Evolutionary conservation across 2,888 invertebrate genomes (phyloP), one percentile per base, ranked within the genome.

Genomic region (Agapostemon virescens): DNA sequence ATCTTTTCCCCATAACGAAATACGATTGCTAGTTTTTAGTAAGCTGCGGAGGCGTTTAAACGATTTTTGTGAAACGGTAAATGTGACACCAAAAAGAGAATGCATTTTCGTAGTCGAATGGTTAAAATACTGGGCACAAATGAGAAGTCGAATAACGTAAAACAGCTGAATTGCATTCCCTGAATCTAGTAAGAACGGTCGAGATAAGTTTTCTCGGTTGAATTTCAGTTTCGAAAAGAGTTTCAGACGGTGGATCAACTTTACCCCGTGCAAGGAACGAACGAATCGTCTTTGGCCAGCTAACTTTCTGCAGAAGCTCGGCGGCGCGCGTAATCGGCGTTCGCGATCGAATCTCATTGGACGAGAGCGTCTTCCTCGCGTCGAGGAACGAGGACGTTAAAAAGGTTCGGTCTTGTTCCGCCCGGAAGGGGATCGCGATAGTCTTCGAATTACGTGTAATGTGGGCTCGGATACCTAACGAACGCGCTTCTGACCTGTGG

Each of bases 381-480:
- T 23, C 5, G 9, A 7, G 2, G 17, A 17, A 26, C 26, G 38
- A 26, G 11, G 9, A 9, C 9, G 2, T 7, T 30, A 20, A 45
- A 45, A 30, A 45, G 0, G 26, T 11, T 40, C 40, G 45, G 36
- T 15, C 20, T 36, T 20, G n/a, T 64, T 66, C 38, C 74, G 66
- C 55, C 38, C n/a, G 40, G 45, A 66, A 69, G 66, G 69, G 69
- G 64, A 69, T 78, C 72, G 49, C 0, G 40, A 40, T 13, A 68
- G 36, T 69, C 33, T 67, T 67, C 40, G 55, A 64, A 70, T 77
- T 85, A 85, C 67, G 87, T 88, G 82, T 90, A 91, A 74, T 89
- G 90, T 72, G 88, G 88, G 85, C 89, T 90, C 71, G 92, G 92
- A 89, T 92, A 92, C 88, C 92, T 89, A 64, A 91, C 90, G 85